Evolutionary conservation across 2,888 invertebrate genomes (phyloP), one percentile per base, ranked within the genome.

Genomic region (Volucella zonaria): DNA sequence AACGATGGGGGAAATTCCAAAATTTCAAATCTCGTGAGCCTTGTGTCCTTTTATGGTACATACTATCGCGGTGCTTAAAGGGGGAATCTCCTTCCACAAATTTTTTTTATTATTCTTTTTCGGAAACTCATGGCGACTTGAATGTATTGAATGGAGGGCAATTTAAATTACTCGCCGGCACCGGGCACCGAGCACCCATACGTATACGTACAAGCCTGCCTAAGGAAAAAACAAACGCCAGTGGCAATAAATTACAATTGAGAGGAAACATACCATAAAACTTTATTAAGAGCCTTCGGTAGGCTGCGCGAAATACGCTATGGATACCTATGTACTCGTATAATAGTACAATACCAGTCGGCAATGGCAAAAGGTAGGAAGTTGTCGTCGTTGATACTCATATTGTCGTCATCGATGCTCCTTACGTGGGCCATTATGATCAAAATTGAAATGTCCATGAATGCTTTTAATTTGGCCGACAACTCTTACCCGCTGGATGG

Each of bases 231-330:
- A 40, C 47, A 67, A 83, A 45, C 64, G 71, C 31, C 42, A 67
- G 54, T 8, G 52, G 78, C 67, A 70, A 78, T 82, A 82, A 74
- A 62, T 74, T 67, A 83, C 66, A 79, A 66, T 80, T 70, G 59
- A 75, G 66, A 83, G 74, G 79, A 80, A 83, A 79, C 70, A 66
- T 71, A 70, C 75, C 66, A 83, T 83, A 80, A 83, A 83, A 75
- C 75, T 64, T 75, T 71, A 83, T 82, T 79, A 82, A 82, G 68
- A 78, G 78, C 18, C 47, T 15, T 15, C 58, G 15, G 45, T 45
- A 45, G 45, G 45, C 45, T 4, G 58, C 15, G 58, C 40, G 58
- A 58, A 14, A 23, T 11, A 18, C 62, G 6, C 31, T 31, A 31
- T 31, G 4, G 4, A 31, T 31, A 31, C 31, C 31, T 31, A 31